phyloP scores from a whole-genome alignment of 2,797 vertebrate species.

The Rhabdomys pumilio region DNA sequence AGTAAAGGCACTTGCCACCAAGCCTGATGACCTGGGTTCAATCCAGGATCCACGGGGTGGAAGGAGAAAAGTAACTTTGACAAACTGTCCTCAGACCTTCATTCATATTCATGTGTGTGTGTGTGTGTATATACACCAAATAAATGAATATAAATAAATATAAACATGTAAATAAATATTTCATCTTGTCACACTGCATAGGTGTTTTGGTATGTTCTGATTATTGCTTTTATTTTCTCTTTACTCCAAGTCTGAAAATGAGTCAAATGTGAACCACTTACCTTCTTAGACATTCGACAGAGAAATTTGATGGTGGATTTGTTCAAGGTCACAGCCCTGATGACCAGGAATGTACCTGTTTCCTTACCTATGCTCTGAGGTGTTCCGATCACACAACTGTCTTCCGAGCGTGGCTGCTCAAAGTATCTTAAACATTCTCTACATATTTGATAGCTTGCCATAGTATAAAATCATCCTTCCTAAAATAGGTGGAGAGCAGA shows the following conservation, averaged over 20 bases:
- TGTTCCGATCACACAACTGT: conserved; percentile 26
- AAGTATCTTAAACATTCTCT: conserved; percentile 68
- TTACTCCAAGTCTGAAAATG: conserved; percentile 33
- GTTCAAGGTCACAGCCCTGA: conserved; percentile 32
- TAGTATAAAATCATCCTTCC: conserved; percentile 62
- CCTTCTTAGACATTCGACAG: background rate
- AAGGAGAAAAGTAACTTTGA: background rate
- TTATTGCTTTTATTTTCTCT: conserved; percentile 33
- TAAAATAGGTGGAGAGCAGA: conserved; percentile 63
- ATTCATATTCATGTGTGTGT: background rate
- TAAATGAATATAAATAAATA: background rate
- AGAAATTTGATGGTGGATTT: conserved; percentile 26
- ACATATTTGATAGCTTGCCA: conserved; percentile 49
- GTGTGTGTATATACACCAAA: background rate
- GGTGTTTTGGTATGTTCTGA: conserved; percentile 37
- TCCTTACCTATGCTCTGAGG: conserved; percentile 49
- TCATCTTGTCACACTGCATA: conserved; percentile 16
- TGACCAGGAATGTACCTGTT: background rate
- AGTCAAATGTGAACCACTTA: background rate
- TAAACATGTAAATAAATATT: conserved; percentile 33
- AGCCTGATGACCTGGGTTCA: background rate
- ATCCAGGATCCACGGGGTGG: background rate
- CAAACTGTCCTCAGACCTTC: background rate
- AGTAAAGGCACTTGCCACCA: background rate
- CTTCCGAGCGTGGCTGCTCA: conserved; percentile 34